These are phyloP conservation scores for Caenorhabditis sp. DNA, from an alignment of 2,888 invertebrate species.

Conservation along the genomic window DNA sequence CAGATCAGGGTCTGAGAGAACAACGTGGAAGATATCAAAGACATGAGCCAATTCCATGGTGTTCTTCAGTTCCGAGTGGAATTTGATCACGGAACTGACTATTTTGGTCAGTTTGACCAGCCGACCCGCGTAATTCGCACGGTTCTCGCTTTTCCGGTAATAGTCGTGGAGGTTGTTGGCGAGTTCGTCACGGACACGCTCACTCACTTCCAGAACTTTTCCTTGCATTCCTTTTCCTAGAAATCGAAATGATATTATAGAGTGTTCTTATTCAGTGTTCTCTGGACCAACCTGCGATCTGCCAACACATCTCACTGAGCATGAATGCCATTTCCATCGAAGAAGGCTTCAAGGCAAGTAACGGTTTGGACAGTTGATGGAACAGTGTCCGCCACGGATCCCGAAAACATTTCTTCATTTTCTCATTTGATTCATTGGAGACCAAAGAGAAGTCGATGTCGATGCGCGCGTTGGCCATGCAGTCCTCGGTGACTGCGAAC, in stretches of 20 bases:
- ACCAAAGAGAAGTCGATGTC: constrained; percentile 50
- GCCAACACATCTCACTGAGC: constrained; percentile 60
- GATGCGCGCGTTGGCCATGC: not conserved
- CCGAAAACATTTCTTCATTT: constrained; percentile 44
- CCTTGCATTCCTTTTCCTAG: constrained; percentile 47
- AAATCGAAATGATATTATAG: too few relatives aligned
- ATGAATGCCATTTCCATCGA: constrained; percentile 57
- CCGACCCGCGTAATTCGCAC: constrained; percentile 63
- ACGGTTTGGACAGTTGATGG: constrained; percentile 27
- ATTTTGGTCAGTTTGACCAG: constrained; percentile 65
- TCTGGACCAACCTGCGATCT: constrained; percentile 52
- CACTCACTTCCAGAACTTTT: constrained; percentile 36
- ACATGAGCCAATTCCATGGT: constrained; percentile 65
- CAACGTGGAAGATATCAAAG: constrained; percentile 69
- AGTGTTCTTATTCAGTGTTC: too few relatives aligned
- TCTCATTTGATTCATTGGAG: constrained; percentile 38
- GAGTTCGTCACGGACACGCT: constrained; percentile 53
- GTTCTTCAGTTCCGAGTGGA: constrained; percentile 60
- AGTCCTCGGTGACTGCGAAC: constrained; percentile 7
- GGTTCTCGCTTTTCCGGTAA: constrained; percentile 26
- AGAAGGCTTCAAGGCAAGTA: constrained; percentile 42
- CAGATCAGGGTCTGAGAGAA: constrained; percentile 56
- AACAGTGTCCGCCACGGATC: constrained; percentile 39
- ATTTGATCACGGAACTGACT: constrained; percentile 62
- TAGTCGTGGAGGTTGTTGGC: constrained; percentile 59